These are phyloP conservation scores for Steinernema feltiae DNA, from an alignment of 1,140 invertebrate species.

Conservation along the genomic window DNA sequence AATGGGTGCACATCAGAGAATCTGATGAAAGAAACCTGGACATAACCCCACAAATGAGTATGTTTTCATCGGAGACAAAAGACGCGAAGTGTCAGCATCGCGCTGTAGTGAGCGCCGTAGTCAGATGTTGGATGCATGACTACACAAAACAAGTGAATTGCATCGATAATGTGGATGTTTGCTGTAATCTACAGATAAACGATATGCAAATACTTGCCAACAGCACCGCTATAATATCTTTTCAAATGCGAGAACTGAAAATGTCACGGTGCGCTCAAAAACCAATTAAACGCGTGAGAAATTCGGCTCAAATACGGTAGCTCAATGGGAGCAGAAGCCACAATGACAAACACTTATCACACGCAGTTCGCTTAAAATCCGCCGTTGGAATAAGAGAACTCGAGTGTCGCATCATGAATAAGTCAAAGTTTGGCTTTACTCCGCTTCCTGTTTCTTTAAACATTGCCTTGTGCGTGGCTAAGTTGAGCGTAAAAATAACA, in stretches of 20 bases:
- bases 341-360: constrained; percentile 8
- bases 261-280: background rate
- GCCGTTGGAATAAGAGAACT: background rate
- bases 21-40: constrained; percentile 5
- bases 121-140: background rate
- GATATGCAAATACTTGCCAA: background rate
- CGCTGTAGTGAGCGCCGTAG: background rate
- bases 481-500: background rate
- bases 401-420: constrained; percentile 4
- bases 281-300: constrained; percentile 13
- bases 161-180: background rate
- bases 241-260: no score
- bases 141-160: background rate
- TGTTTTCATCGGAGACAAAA: background rate
- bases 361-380: background rate
- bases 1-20: background rate
- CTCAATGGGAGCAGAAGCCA: background rate
- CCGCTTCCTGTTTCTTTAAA: background rate
- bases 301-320: background rate
- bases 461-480: background rate
- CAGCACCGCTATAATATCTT: no score
- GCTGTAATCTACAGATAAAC: background rate
- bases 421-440: background rate
- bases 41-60: background rate
- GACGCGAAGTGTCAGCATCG: background rate